Conservation (phyloP, 2,797 vertebrate species). For the Notolepis coatsorum region DNA sequence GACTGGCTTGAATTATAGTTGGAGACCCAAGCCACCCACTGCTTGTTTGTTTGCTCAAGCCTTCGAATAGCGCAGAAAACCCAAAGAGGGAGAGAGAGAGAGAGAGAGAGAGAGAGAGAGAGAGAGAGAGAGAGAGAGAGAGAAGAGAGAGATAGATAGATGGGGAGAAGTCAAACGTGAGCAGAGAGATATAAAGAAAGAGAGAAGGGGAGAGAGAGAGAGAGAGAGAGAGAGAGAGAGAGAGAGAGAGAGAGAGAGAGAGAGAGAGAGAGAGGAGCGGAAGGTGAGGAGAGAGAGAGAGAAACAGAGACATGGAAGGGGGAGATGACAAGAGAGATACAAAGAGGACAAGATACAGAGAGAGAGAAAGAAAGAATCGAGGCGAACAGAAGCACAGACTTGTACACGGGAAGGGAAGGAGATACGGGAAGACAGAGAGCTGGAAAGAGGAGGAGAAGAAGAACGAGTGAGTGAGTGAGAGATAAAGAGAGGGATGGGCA, state of each 20-base stretch:
- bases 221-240: background rate
- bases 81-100: background rate
- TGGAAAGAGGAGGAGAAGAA: background rate
- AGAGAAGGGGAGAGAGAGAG: slow-evolving; percentile 39
- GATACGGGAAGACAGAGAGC: background rate
- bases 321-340: background rate
- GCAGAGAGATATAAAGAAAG: slow-evolving; percentile 14
- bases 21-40: slow-evolving; percentile 65
- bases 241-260: slow-evolving; percentile 12
- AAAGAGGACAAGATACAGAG: background rate
- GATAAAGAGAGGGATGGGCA: background rate
- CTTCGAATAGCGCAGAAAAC: slow-evolving; percentile 48
- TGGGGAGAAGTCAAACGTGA: slow-evolving; percentile 22
- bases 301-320: too few relatives aligned
- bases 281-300: slow-evolving; percentile 2
- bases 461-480: background rate
- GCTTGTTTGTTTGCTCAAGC: slow-evolving; percentile 72
- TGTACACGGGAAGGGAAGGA: background rate
- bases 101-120: slow-evolving; percentile 1
- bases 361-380: background rate
- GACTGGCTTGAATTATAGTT: slow-evolving; percentile 75
- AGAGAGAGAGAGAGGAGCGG: background rate
- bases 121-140: slow-evolving; percentile 9
- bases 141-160: slow-evolving; percentile 8
- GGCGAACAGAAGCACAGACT: too few relatives aligned